Percentiles rank a stretch among this genome's conserved stretches.
These are phyloP conservation scores for Jacana jacana DNA, from an alignment of 2,113 vertebrate genomes.

Conservation along the genomic window DNA sequence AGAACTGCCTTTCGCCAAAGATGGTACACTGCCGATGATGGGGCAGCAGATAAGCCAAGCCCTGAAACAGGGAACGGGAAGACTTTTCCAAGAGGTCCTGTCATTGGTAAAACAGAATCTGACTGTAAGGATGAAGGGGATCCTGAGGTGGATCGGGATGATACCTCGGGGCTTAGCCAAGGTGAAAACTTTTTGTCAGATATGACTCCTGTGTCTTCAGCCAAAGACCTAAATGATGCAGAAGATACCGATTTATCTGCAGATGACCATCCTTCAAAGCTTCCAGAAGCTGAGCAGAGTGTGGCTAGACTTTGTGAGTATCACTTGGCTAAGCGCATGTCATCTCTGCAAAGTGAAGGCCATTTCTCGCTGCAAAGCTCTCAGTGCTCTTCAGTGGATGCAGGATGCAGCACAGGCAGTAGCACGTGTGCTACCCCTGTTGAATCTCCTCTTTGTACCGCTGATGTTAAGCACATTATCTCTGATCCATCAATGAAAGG, in stretches of 20 bases:
- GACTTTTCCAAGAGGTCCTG: constrained; percentile 77
- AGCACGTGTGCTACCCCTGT: constrained; percentile 89
- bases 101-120: constrained; percentile 75
- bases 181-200: constrained; percentile 82
- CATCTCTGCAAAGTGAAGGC: constrained; percentile 91
- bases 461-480: constrained; percentile 84
- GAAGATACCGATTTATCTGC: constrained; percentile 72
- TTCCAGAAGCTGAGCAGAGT: constrained; percentile 79
- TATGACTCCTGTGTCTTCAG: constrained; percentile 75
- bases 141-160: constrained; percentile 73
- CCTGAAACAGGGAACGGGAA: constrained; percentile 77
- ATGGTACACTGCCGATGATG: constrained; percentile 83
- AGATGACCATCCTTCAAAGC: constrained; percentile 82
- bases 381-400: constrained; percentile 95
- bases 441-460: constrained; percentile 90
- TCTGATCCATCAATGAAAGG: constrained; percentile 84
- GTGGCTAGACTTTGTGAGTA: constrained; percentile 86
- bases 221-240: constrained; percentile 78
- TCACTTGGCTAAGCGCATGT: constrained; percentile 93
- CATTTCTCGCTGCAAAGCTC: constrained; percentile 93
- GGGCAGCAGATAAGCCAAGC: constrained; percentile 79
- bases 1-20: constrained; percentile 91
- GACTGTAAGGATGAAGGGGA: constrained; percentile 79
- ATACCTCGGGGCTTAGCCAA: constrained; percentile 71
- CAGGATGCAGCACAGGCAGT: constrained; percentile 92